A percentile compares a stretch with the other conserved stretches of the same genome.
Evolutionary conservation across 2,113 vertebrate species (phyloP).

Genomic region (Tachuris rubrigastra): DNA sequence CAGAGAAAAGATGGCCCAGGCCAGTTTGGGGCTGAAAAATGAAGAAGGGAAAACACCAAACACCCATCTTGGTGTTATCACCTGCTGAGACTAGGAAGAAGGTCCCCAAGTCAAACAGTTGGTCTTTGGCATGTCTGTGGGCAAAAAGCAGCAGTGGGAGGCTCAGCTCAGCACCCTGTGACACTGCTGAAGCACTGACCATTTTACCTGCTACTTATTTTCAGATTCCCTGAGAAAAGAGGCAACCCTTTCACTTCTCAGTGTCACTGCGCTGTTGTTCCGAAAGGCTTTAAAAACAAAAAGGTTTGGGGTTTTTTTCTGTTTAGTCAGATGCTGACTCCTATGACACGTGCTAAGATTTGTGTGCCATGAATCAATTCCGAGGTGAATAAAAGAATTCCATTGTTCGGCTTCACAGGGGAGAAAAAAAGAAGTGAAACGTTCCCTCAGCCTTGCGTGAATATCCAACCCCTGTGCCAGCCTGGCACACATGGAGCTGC

Average conservation of each 20-base stretch:
- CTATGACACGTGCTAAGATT: neutral
- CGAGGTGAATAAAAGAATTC: neutral
- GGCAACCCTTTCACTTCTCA: neutral
- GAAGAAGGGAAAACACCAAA: no score
- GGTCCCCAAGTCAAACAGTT: neutral
- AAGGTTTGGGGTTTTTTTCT: neutral
- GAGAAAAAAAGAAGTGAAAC: neutral
- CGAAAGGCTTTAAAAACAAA: neutral
- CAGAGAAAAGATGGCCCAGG: neutral
- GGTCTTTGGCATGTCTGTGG: neutral
- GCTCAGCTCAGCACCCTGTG: neutral
- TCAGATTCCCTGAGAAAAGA: neutral
- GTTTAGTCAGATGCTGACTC: slow-evolving; percentile 23
- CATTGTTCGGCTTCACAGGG: neutral
- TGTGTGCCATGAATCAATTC: neutral
- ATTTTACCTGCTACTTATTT: neutral
- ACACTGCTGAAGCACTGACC: neutral
- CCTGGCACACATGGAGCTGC: neutral
- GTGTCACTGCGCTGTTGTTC: neutral
- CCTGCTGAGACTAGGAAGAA: neutral
- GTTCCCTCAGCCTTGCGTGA: neutral
- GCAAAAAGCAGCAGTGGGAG: neutral
- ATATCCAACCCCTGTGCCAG: neutral
- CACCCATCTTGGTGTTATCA: neutral
- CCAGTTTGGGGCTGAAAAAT: neutral